A percentile compares a stretch with the other conserved stretches of the same genome.
Conservation (phyloP, 2,113 vertebrate genomes). For the Dipodomys spectabilis region DNA sequence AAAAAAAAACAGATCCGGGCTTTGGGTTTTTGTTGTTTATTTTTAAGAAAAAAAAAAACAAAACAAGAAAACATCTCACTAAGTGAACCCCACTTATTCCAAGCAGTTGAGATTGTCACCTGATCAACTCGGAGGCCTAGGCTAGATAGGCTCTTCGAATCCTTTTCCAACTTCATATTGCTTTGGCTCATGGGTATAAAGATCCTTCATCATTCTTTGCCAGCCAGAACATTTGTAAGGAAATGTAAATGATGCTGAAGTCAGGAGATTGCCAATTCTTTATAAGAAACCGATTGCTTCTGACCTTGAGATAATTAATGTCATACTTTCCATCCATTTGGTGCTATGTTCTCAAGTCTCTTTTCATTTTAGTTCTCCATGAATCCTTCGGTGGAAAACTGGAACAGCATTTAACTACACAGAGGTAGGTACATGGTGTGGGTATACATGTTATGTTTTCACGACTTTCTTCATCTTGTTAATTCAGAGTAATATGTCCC, state of each 20-base stretch:
- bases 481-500: slow-evolving; percentile 38
- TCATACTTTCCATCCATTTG: slow-evolving; percentile 64
- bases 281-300: slow-evolving; percentile 65
- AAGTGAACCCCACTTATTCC: not conserved
- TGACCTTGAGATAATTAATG: slow-evolving; percentile 64
- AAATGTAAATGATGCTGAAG: slow-evolving; percentile 68
- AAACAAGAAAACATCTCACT: not conserved
- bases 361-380: slow-evolving; percentile 62
- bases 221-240: slow-evolving; percentile 31
- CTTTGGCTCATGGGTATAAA: not conserved
- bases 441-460: slow-evolving; percentile 57
- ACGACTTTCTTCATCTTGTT: slow-evolving; percentile 33
- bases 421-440: slow-evolving; percentile 9
- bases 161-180: not conserved
- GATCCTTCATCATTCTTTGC: not conserved
- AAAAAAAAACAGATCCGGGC: too few species aligned
- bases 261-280: slow-evolving; percentile 39
- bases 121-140: not conserved
- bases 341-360: slow-evolving; percentile 33
- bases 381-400: slow-evolving; percentile 16
- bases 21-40: not conserved
- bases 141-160: not conserved
- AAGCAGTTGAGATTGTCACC: not conserved
- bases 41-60: not conserved
- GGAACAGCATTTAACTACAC: slow-evolving; percentile 53